Conservation (phyloP, 2,797 vertebrate species). For the Delichon dasypus region DNA sequence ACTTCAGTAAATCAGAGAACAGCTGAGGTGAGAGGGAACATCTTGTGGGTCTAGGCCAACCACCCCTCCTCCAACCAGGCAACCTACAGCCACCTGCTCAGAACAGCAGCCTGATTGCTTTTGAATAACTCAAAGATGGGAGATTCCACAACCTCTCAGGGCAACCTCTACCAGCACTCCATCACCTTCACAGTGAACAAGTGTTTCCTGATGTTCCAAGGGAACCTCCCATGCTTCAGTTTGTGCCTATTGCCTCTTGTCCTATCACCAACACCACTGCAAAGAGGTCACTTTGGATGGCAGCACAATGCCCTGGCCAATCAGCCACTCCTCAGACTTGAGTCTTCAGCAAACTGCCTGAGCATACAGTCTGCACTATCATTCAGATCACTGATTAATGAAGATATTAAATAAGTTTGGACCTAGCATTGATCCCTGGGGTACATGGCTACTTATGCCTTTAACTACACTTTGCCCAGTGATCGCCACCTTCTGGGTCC, state of each 20-base stretch:
- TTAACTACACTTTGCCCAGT: neutral
- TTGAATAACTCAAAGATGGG: neutral
- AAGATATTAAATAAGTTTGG: neutral
- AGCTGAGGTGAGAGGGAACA: neutral
- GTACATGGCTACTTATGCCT: neutral
- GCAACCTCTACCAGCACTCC: neutral
- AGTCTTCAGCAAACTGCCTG: neutral
- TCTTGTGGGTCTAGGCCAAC: neutral
- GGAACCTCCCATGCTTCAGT: neutral
- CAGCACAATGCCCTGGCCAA: neutral
- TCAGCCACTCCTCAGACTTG: neutral
- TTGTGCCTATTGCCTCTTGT: neutral
- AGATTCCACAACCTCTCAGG: neutral
- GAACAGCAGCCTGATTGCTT: neutral
- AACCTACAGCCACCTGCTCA: neutral
- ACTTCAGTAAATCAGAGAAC: neutral
- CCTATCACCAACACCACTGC: neutral
- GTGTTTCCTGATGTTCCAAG: neutral
- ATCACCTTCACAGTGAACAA: neutral
- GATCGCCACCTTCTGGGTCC: neutral
- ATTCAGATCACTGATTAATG: neutral
- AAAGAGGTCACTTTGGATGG: neutral
- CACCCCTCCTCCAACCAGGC: neutral
- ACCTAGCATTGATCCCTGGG: neutral
- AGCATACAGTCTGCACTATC: neutral